Percentiles rank a stretch among this genome's conserved stretches.
Evolutionary conservation across 2,888 invertebrate species (phyloP).

Genomic region (Augochlorella aurata): DNA sequence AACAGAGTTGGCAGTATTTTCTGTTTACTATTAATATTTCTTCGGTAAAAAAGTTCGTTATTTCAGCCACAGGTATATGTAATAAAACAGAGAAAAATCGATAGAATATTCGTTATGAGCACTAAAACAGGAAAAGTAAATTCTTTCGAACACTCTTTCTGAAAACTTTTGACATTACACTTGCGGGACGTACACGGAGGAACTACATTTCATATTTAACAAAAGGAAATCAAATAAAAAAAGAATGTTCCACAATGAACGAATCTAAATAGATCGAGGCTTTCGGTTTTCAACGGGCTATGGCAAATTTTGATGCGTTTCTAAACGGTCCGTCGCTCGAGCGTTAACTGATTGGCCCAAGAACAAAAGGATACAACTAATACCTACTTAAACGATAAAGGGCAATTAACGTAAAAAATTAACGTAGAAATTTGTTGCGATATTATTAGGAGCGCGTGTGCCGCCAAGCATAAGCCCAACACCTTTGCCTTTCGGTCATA

Average conservation of each 20-base stretch:
- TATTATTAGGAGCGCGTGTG: neutral
- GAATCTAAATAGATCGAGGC: no score
- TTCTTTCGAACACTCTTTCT: neutral
- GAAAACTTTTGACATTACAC: no score
- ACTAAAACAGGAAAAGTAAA: neutral
- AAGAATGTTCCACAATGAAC: no score
- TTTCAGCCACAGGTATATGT: neutral
- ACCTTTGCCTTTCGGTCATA: conserved; percentile 41
- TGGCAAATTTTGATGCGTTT: no score
- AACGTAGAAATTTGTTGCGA: neutral
- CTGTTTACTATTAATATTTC: conserved; percentile 16
- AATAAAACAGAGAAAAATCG: neutral
- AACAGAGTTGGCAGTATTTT: conserved; percentile 10
- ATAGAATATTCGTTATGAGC: neutral
- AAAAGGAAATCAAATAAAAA: no score
- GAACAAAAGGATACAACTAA: neutral
- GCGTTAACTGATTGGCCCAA: no score
- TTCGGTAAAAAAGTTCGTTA: neutral
- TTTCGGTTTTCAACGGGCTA: no score
- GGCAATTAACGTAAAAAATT: neutral
- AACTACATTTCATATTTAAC: no score
- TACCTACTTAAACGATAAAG: no score
- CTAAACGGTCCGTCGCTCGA: no score
- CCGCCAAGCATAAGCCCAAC: neutral
- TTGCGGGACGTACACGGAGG: no score